Percentiles rank a stretch among this genome's conserved stretches.
Conservation (phyloP, 2,888 invertebrate species). For the Ischnura elegans region DNA sequence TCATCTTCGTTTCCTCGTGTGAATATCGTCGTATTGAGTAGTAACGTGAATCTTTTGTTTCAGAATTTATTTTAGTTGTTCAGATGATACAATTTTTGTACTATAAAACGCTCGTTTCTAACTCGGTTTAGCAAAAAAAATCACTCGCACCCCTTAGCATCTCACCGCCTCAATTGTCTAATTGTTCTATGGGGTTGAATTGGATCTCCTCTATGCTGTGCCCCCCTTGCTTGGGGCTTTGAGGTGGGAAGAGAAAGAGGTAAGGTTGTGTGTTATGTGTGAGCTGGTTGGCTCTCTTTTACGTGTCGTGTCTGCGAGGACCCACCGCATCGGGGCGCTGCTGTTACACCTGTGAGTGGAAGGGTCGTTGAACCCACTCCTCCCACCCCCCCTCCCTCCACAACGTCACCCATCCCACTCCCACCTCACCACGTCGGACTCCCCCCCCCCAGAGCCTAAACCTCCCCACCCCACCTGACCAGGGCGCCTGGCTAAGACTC, state of each 20-base stretch:
- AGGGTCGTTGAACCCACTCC: constrained; percentile 40
- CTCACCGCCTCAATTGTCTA: too few species aligned
- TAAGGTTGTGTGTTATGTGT: not conserved
- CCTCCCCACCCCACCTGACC: not conserved
- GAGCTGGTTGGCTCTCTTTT: not conserved
- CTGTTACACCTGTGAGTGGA: constrained; percentile 59
- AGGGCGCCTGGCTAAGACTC: not conserved
- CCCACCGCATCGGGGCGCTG: constrained; percentile 64
- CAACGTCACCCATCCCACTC: not conserved
- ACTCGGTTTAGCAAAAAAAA: too few species aligned
- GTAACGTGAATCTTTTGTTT: too few species aligned
- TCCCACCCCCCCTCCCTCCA: not conserved
- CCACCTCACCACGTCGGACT: not conserved
- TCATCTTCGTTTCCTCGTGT: too few species aligned
- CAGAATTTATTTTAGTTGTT: too few species aligned
- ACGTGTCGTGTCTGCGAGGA: constrained; percentile 56
- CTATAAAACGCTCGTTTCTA: too few species aligned
- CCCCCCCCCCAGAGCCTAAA: not conserved
- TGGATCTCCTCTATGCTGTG: too few species aligned
- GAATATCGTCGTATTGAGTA: too few species aligned
- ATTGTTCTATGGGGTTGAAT: too few species aligned
- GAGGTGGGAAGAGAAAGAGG: not conserved
- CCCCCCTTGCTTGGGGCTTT: not conserved
- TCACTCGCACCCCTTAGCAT: too few species aligned
- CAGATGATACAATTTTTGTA: too few species aligned